phyloP scores from a whole-genome alignment of 2,888 invertebrate species.

The Dorcus hopei region DNA sequence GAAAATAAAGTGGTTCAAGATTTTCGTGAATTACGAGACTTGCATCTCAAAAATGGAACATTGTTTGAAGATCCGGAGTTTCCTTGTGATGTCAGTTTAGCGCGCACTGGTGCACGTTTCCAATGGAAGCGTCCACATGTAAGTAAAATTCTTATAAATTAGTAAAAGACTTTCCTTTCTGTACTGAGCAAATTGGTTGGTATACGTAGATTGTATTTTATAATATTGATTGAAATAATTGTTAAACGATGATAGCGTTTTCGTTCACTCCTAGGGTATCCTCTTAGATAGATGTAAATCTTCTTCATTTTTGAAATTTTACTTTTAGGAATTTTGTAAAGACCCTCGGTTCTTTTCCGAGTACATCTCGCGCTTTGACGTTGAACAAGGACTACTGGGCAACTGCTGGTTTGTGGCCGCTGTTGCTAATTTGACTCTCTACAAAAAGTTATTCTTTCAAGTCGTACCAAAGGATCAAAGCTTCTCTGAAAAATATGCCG shows the following conservation, averaged over 20 bases:
- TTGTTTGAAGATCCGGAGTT: slow-evolving; percentile 92
- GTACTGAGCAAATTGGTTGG: too few relatives aligned
- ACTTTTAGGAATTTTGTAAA: slow-evolving; percentile 73
- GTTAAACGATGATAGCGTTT: too few relatives aligned
- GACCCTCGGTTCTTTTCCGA: slow-evolving; percentile 90
- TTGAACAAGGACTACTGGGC: slow-evolving; percentile 94
- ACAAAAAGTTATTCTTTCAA: slow-evolving; percentile 83
- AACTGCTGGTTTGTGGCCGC: slow-evolving; percentile 97
- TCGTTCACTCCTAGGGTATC: too few relatives aligned
- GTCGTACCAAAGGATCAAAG: slow-evolving; percentile 95
- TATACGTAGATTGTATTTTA: too few relatives aligned
- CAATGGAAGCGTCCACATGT: slow-evolving; percentile 93
- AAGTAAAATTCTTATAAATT: slow-evolving; percentile 35
- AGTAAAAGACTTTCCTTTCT: too few relatives aligned
- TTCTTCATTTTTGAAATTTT: slow-evolving; percentile 23
- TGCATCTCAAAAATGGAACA: slow-evolving; percentile 67
- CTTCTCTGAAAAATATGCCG: slow-evolving; percentile 91
- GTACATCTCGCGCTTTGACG: slow-evolving; percentile 95
- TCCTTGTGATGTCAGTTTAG: slow-evolving; percentile 73
- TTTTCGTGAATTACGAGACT: slow-evolving; percentile 63
- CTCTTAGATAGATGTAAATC: too few relatives aligned
- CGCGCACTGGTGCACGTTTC: slow-evolving; percentile 79
- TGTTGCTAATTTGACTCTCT: slow-evolving; percentile 88
- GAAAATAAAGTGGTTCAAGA: slow-evolving; percentile 53
- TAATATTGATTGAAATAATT: too few relatives aligned